Percentiles rank a stretch among this genome's conserved stretches.
phyloP scores from a whole-genome alignment of 2,888 invertebrate genomes.

The Epicampocera succincta region DNA sequence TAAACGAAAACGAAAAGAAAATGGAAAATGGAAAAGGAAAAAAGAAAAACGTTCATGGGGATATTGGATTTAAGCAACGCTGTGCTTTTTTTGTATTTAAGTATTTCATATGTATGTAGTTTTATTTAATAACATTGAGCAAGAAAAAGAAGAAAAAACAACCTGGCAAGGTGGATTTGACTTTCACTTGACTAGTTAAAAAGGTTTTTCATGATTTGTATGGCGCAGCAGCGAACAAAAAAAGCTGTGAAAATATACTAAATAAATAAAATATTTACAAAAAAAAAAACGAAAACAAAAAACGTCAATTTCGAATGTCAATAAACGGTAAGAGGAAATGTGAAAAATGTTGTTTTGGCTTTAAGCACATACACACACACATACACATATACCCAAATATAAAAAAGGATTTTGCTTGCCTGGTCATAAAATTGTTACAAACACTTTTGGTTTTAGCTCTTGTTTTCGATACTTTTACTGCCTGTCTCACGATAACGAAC shows the following conservation, averaged over 20 bases:
- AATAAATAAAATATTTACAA: constrained; percentile 16
- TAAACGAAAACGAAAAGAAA: constrained; percentile 21
- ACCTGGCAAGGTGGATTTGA: constrained; percentile 64
- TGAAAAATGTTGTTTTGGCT: neutral
- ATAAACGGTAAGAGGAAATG: constrained; percentile 36
- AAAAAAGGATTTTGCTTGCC: too few relatives aligned
- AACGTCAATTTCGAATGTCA: constrained; percentile 28
- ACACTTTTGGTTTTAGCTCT: too few relatives aligned
- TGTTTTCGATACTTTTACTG: too few relatives aligned
- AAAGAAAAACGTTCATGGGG: constrained; percentile 59
- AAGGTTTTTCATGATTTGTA: constrained; percentile 62
- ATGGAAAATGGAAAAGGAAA: too few relatives aligned
- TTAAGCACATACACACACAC: too few relatives aligned
- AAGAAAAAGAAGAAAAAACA: constrained; percentile 12
- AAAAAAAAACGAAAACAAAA: neutral
- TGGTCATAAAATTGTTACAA: too few relatives aligned
- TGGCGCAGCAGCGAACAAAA: constrained; percentile 19
- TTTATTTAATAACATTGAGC: constrained; percentile 35
- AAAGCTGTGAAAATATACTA: constrained; percentile 55
- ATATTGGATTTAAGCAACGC: constrained; percentile 44
- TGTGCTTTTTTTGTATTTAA: constrained; percentile 29
- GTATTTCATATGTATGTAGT: constrained; percentile 52
- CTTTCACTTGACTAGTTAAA: constrained; percentile 69
- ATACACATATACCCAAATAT: too few relatives aligned
- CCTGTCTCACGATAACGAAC: too few relatives aligned